Conservation (phyloP, 1,140 invertebrate genomes). For the Cyclargus thomasi region DNA sequence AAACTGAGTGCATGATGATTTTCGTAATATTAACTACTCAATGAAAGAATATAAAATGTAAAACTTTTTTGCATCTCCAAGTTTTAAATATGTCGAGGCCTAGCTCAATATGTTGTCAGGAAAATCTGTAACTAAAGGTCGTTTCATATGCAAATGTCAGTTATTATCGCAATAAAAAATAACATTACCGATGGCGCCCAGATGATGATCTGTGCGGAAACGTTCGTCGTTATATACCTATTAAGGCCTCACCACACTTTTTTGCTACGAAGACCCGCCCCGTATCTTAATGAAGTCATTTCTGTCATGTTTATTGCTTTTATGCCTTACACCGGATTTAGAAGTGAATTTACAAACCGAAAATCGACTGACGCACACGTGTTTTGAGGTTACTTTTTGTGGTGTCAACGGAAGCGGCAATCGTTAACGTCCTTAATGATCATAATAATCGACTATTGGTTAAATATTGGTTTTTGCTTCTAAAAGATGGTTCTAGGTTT, state of each 20-base stretch:
- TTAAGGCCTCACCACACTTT: conserved; percentile 58
- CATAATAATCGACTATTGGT: not conserved
- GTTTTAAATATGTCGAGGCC: not conserved
- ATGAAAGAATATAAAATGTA: too few relatives aligned
- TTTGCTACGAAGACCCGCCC: conserved; percentile 55
- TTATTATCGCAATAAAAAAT: not conserved
- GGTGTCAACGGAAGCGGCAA: not conserved
- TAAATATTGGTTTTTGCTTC: too few relatives aligned
- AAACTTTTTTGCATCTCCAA: too few relatives aligned
- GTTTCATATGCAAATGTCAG: too few relatives aligned
- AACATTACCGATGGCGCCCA: conserved; percentile 27
- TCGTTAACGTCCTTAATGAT: not conserved
- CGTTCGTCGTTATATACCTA: conserved; percentile 69
- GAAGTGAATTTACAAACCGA: conserved; percentile 64
- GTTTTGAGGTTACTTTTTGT: conserved; percentile 33
- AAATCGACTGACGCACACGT: conserved; percentile 60
- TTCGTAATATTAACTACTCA: too few relatives aligned
- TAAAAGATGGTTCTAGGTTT: too few relatives aligned
- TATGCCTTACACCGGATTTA: conserved; percentile 63
- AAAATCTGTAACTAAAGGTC: too few relatives aligned
- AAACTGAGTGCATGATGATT: too few relatives aligned
- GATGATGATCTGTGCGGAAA: conserved; percentile 63
- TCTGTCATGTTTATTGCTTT: conserved; percentile 72
- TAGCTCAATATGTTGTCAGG: too few relatives aligned
- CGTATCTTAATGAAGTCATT: conserved; percentile 68